Evolutionary conservation across 2,888 invertebrate genomes (phyloP).

Genomic region (Oscheius onirici): DNA sequence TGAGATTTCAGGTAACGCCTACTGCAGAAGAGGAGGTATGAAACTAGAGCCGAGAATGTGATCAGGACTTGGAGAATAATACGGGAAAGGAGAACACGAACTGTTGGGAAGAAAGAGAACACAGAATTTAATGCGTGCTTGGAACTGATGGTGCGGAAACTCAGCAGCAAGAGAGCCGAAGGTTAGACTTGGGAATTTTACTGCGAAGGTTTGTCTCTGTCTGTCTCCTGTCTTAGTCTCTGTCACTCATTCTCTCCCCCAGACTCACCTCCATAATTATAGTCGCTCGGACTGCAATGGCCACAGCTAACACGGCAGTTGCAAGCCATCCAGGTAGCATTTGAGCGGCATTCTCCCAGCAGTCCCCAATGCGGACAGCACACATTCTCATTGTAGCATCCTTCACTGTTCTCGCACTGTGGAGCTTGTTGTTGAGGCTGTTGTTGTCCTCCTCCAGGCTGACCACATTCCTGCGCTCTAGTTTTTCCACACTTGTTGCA

Average conservation of each 20-base stretch:
- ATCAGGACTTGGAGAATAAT: too few relatives aligned
- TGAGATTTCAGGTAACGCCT: too few relatives aligned
- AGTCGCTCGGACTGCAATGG: constrained; percentile 64
- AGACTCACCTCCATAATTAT: constrained; percentile 59
- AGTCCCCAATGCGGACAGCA: constrained; percentile 63
- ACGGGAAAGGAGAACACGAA: too few relatives aligned
- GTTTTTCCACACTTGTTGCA: constrained; percentile 58
- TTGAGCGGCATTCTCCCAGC: constrained; percentile 54
- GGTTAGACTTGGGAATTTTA: too few relatives aligned
- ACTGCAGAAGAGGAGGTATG: too few relatives aligned
- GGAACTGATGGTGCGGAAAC: too few relatives aligned
- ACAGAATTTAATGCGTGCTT: too few relatives aligned
- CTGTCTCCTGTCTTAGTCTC: too few relatives aligned
- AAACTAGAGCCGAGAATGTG: too few relatives aligned
- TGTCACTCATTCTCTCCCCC: background rate
- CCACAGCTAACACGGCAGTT: constrained; percentile 70
- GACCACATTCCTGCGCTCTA: constrained; percentile 57
- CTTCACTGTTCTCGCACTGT: constrained; percentile 34
- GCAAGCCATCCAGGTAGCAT: constrained; percentile 66
- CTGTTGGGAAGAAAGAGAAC: too few relatives aligned
- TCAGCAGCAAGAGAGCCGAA: too few relatives aligned
- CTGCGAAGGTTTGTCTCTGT: too few relatives aligned
- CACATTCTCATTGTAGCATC: constrained; percentile 68
- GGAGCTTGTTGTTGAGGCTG: constrained; percentile 4
- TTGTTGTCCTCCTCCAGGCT: constrained; percentile 24